Percentiles rank a stretch among this genome's conserved stretches.
Conservation (phyloP, 2,888 invertebrate species). For the Cheilosia urbana region DNA sequence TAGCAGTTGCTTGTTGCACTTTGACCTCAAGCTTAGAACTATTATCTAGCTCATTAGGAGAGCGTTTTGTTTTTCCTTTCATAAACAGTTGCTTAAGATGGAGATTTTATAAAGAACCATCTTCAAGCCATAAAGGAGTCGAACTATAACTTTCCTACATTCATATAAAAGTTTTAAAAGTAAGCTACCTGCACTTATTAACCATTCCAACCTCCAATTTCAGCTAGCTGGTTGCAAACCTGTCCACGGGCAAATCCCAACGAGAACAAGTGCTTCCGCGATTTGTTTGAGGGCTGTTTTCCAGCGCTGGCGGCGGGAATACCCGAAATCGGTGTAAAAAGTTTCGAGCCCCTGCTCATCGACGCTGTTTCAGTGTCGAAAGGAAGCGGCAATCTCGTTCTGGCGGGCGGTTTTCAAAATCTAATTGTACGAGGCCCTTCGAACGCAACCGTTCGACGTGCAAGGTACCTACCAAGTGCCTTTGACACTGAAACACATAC, state of each 20-base stretch:
- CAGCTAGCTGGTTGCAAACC: slow-evolving; percentile 85
- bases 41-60: no score
- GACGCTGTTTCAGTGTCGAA: slow-evolving; percentile 85
- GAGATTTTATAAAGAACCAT: no score
- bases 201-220: slow-evolving; percentile 76
- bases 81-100: no score
- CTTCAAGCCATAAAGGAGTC: neutral
- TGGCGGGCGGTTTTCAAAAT: slow-evolving; percentile 86
- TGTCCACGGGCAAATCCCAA: slow-evolving; percentile 85
- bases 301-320: slow-evolving; percentile 86
- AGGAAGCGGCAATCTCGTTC: slow-evolving; percentile 85
- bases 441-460: slow-evolving; percentile 84
- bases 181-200: neutral
- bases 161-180: neutral
- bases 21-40: no score
- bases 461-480: slow-evolving; percentile 78
- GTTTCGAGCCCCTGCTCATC: slow-evolving; percentile 86
- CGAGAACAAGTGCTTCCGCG: slow-evolving; percentile 85
- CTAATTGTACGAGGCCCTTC: slow-evolving; percentile 85
- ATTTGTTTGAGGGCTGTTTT: slow-evolving; percentile 85
- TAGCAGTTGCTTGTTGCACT: no score
- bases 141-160: neutral
- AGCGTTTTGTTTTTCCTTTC: no score
- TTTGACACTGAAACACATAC: neutral
- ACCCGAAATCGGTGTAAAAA: slow-evolving; percentile 86